Evolutionary conservation across 1,140 invertebrate genomes (phyloP), one percentile per base, ranked within the genome.

Genomic region (Drosophila saltans): DNA sequence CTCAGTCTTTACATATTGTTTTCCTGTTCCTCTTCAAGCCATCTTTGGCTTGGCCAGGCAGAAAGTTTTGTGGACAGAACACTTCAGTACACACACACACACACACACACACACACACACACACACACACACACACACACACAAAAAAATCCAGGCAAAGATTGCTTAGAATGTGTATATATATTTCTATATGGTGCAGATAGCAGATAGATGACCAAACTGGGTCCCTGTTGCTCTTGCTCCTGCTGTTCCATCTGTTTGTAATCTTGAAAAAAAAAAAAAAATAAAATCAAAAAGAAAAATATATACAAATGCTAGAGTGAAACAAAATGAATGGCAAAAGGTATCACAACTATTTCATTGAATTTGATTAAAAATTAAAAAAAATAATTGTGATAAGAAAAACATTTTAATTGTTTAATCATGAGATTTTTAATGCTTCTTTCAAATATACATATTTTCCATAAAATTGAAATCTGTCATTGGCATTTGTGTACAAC

Each of bases 11-110:
- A 2, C 6, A 36, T 36, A 36, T 36, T 6, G 3, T 6, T 36
- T 36, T 36, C 33, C 41, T n/a, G 33, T 36, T 21, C 45, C 60
- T 58, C 39, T 78, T 41, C 70, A 55, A 69, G 62, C 59, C 74
- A 52, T 52, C 61, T 59, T 8, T 52, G 45, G 8, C 43, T 72
- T 75, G 58, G 65, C 52, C 66, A 40, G 55, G 60, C 66, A 58
- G 48, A 75, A 75, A 75, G 65, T 75, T 75, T 75, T 75, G 73
- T 75, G 73, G 72, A 75, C 72, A 75, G 72, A 75, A 75, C 73
- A 75, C 73, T 75, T 75, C 24, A 57, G 58, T 66, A 40, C 57
- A 40, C 65, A 69, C 65, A 75, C 21, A 26, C 45, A 52, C 45
- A 24, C 45, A 7, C 28, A 30, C 28, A 21, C n/a, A 2, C 16